A percentile compares a stretch with the other conserved stretches of the same genome.
phyloP scores from a whole-genome alignment of 2,113 vertebrate species.

The Otolemur garnettii region DNA sequence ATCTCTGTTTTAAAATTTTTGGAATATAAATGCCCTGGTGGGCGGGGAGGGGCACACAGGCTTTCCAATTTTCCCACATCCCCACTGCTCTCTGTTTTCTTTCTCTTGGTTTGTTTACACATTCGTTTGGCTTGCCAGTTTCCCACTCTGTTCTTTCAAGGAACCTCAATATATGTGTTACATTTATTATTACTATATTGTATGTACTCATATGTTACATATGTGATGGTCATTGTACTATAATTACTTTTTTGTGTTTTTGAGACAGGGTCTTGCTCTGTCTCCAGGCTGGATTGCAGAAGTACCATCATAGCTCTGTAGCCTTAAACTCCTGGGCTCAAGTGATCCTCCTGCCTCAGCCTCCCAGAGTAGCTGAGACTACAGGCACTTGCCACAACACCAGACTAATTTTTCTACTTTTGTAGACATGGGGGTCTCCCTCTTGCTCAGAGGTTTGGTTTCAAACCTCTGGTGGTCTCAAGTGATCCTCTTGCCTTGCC shows the following conservation, averaged over 20 bases:
- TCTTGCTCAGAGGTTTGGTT: too few relatives aligned
- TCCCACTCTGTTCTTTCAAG: background rate
- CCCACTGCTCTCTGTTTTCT: background rate
- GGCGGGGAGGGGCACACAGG: background rate
- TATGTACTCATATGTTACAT: background rate
- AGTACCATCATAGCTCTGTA: too few relatives aligned
- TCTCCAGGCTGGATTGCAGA: too few relatives aligned
- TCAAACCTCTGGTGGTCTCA: too few relatives aligned
- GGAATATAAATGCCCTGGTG: background rate
- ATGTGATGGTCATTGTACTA: background rate
- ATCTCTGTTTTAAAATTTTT: background rate
- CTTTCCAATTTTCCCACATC: background rate
- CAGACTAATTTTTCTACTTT: too few relatives aligned
- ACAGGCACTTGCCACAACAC: too few relatives aligned
- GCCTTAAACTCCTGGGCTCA: too few relatives aligned
- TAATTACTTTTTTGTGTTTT: background rate
- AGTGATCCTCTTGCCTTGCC: too few relatives aligned
- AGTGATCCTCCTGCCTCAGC: too few relatives aligned
- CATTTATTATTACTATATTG: background rate
- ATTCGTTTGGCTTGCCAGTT: background rate
- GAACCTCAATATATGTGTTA: background rate
- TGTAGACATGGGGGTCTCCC: too few relatives aligned
- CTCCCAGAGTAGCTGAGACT: too few relatives aligned
- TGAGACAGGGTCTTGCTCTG: too few relatives aligned
- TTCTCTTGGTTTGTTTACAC: background rate